Evolutionary conservation across 2,113 vertebrate genomes (phyloP).

Genomic region (Zootoca vivipara): DNA sequence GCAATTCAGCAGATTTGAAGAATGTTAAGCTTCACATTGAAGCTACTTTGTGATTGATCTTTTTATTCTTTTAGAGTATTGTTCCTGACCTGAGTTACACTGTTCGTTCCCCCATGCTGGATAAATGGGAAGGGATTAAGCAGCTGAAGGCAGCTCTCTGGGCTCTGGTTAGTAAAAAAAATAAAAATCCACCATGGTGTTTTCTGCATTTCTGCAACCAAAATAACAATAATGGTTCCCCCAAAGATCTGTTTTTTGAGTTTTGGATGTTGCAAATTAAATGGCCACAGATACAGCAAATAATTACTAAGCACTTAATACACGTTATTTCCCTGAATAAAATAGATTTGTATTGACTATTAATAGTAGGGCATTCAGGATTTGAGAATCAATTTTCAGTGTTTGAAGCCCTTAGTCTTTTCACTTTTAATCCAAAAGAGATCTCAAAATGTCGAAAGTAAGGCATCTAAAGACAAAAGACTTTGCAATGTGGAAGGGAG

Average conservation of each 20-base stretch:
- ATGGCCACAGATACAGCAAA: background rate
- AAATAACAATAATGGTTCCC: background rate
- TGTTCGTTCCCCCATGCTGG: conserved; percentile 92
- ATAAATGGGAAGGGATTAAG: conserved; percentile 98
- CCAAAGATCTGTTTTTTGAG: background rate
- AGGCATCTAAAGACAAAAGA: background rate
- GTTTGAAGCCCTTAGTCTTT: background rate
- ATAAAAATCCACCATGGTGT: background rate
- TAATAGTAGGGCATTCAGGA: background rate
- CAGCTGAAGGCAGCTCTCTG: conserved; percentile 97
- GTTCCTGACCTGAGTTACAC: conserved; percentile 96
- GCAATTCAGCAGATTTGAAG: background rate
- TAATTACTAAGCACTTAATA: background rate
- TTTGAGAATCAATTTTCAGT: background rate
- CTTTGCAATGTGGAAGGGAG: background rate
- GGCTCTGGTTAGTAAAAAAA: conserved; percentile 88
- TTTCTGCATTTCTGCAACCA: background rate
- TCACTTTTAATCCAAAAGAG: background rate
- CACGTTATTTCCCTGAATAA: background rate
- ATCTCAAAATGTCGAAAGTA: background rate
- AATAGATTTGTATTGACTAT: no score
- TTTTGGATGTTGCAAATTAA: background rate
- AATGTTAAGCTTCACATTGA: conserved; percentile 18
- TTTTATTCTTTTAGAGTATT: conserved; percentile 82
- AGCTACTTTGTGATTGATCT: background rate